A percentile compares a stretch with the other conserved stretches of the same genome.
These are phyloP conservation scores for Thereva unica DNA, from an alignment of 2,888 invertebrate species.

Conservation along the genomic window DNA sequence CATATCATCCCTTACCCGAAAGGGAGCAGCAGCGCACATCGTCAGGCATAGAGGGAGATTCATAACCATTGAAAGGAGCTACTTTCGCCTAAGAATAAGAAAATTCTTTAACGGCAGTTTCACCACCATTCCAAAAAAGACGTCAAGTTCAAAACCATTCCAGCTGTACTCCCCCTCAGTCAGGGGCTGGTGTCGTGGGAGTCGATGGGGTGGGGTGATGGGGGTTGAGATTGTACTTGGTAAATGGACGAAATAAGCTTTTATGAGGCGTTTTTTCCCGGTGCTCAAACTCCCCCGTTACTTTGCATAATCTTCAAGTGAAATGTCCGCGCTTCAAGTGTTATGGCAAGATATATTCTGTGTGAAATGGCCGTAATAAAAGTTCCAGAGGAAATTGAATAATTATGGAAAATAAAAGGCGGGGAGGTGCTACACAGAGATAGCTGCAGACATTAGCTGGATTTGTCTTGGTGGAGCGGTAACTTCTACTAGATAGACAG, in stretches of 20 bases:
- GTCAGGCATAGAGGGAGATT: slow-evolving; percentile 20
- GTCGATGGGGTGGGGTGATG: no score
- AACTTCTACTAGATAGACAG: no score
- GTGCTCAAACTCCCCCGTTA: slow-evolving; percentile 36
- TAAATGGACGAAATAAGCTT: slow-evolving; percentile 39
- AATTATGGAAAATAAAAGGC: slow-evolving; percentile 43
- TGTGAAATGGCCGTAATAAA: slow-evolving; percentile 41
- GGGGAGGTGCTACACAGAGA: slow-evolving; percentile 7
- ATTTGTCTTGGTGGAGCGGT: slow-evolving; percentile 3
- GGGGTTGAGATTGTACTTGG: slow-evolving; percentile 7
- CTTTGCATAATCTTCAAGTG: slow-evolving; percentile 42
- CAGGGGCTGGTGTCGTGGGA: background rate
- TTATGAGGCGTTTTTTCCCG: slow-evolving; percentile 38
- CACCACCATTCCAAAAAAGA: slow-evolving; percentile 14
- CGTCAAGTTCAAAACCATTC: slow-evolving; percentile 28
- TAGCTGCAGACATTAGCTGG: slow-evolving; percentile 1
- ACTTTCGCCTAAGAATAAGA: slow-evolving; percentile 5
- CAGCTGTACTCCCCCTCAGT: slow-evolving; percentile 14
- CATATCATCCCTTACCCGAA: slow-evolving; percentile 6
- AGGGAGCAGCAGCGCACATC: slow-evolving; percentile 9
- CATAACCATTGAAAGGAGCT: slow-evolving; percentile 20
- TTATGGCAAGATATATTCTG: slow-evolving; percentile 39
- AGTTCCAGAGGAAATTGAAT: slow-evolving; percentile 41
- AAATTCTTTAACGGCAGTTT: slow-evolving; percentile 36
- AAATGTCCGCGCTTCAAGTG: slow-evolving; percentile 41